Base-by-base conservation (phyloP, 2,797 vertebrate genomes). In the Babyrousa celebensis region DNA sequence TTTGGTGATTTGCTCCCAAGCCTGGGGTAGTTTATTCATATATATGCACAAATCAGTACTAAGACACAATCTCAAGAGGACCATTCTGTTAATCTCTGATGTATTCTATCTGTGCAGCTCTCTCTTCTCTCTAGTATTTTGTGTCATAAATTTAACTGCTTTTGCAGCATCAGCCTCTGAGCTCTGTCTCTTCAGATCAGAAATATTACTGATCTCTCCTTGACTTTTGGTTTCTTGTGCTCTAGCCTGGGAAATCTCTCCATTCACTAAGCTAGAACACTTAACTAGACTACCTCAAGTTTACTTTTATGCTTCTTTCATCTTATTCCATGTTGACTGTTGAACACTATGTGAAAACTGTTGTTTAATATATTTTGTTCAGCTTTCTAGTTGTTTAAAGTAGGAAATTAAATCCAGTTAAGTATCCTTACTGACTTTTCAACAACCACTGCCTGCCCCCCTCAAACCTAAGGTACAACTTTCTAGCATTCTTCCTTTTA, bases 401-500 rank as follows among this genome's bases (percentile, higher is more conserved):
- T 83, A 75, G 23, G 23, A 77, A 4, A 43, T 85, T 89, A 92
- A 78, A 67, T 67, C 17, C 43, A 89, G 6, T 48, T 48, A 10
- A 48, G 14, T 58, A 36, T 67, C 58, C n/a, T 85, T 89, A 15
- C 18, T 63, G 3, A 82, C 67, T 90, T 74, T 91, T 54, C 32
- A 54, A 80, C 25, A 88, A 67, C 4, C 20, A 87, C 21, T 89
- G 9, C 27, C 23, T 84, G 25, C 72, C 4, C 21, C 86, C 40
- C 25, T 18, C n/a, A 74, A 54, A 4, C 14, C 72, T 85, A 78
- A 60, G 21, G 25, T 54, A 60, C 71, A 75, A 84, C 9, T 85
- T 65, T 68, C 56, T 9, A 85, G 21, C 80, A 79, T 63, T 83
- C 15, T 68, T 43, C 83, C 85, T 93, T 95, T 88, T 67, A 65